phyloP scores from a whole-genome alignment of 1,140 invertebrate species.

The Cydia fagiglandana region DNA sequence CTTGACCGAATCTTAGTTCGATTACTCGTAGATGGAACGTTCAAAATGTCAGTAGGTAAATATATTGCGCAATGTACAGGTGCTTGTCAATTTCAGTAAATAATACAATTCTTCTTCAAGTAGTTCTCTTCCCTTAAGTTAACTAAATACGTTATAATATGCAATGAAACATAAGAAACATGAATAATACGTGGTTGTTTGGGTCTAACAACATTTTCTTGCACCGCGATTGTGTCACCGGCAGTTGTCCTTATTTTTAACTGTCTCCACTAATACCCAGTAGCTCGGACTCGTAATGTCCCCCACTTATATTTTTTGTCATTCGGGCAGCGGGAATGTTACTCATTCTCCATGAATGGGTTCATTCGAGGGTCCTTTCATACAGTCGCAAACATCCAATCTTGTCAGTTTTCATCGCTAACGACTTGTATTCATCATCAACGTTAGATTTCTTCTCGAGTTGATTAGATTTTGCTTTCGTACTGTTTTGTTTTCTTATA shows the following conservation, averaged over 20 bases:
- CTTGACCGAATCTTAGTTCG: too few relatives aligned
- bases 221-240: too few relatives aligned
- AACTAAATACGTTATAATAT: too few relatives aligned
- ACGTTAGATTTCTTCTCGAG: background rate
- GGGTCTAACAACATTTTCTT: too few relatives aligned
- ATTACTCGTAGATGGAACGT: too few relatives aligned
- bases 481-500: background rate
- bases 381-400: conserved; percentile 14
- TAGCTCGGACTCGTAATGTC: background rate
- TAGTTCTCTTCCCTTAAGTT: too few relatives aligned
- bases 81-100: too few relatives aligned
- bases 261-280: background rate
- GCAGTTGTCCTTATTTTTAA: background rate
- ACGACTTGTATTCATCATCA: conserved; percentile 15
- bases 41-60: too few relatives aligned
- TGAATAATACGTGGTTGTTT: too few relatives aligned
- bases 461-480: background rate
- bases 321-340: conserved; percentile 6
- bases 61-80: too few relatives aligned
- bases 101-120: too few relatives aligned
- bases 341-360: conserved; percentile 6
- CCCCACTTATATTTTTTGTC: conserved; percentile 25
- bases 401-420: conserved; percentile 21
- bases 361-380: conserved; percentile 21
- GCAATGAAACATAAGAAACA: too few relatives aligned